Evolutionary conservation across 1,140 invertebrate species (phyloP), one percentile per base, ranked within the genome.

Genomic region (Drosophila teissieri): DNA sequence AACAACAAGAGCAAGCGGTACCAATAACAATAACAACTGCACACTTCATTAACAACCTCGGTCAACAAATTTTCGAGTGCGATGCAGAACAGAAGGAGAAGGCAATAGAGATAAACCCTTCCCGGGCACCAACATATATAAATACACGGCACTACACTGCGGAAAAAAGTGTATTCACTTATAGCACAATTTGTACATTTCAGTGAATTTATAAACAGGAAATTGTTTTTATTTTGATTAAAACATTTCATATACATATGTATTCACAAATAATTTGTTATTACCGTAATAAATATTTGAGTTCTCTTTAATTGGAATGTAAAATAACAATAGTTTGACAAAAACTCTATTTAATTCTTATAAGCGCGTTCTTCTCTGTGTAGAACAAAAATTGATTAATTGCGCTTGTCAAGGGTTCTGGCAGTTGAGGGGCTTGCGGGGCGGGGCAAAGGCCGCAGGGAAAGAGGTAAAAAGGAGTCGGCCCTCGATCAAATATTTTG

Each of bases 61-160:
- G 84, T 76, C 83, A 86, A 86, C 83, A 89, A 89, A 86, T 89
- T 83, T 83, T 79, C 67, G 83, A 86, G 84, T 89, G 83, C 58
- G 61, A 52, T 60, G 75, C 51, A 78, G 52, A 54, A 61, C 10
- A 17, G 39, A 36, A 56, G 14, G 57, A 37, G 34, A 51, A 14
- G 31, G 44, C 22, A 45, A 14, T n/a, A 11, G 55, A 68, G 72
- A 56, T 52, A 19, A 85, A 80, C 72, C 76, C 74, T 78, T 81
- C 55, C 52, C 49, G 68, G 31, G 61, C 78, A 56, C 31, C 27
- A 19, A 14, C 22, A 46, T 42, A 31, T 31, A 19, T 42, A 19
- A 51, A 11, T 22, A 27, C 19, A 37, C 19, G 34, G n/a, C 44
- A 54, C 5, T 27, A 53, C 53, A 49, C 24, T 42, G 37, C 31